Evolutionary conservation across 2,888 invertebrate species (phyloP).

Genomic region (Apocheima hispidaria): DNA sequence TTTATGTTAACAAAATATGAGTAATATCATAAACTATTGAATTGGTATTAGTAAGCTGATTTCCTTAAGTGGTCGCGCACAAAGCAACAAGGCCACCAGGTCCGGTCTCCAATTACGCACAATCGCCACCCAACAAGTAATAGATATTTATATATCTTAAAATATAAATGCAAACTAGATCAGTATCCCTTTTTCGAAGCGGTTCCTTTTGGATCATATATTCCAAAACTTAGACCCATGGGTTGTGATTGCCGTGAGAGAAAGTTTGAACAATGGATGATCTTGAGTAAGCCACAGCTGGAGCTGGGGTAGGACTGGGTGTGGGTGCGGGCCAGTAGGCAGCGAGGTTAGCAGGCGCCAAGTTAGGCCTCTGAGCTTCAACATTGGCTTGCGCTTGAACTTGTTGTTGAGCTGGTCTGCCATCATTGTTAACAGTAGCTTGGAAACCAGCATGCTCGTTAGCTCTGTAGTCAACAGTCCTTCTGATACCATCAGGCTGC

Average conservation of each 20-base stretch:
- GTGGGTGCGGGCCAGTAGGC: slow-evolving; percentile 47
- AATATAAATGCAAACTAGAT: slow-evolving; percentile 65
- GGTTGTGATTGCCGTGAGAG: slow-evolving; percentile 53
- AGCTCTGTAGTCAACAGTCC: slow-evolving; percentile 85
- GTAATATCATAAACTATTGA: slow-evolving; percentile 51
- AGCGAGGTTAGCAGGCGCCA: slow-evolving; percentile 38
- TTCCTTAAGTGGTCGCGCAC: slow-evolving; percentile 57
- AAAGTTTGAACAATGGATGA: slow-evolving; percentile 68
- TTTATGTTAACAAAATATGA: slow-evolving; percentile 42
- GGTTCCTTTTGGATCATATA: slow-evolving; percentile 27
- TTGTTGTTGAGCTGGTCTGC: slow-evolving; percentile 35
- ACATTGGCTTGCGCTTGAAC: slow-evolving; percentile 19
- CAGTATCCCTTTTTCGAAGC: slow-evolving; percentile 49
- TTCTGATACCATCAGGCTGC: slow-evolving; percentile 84
- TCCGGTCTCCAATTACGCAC: slow-evolving; percentile 63
- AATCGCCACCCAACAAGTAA: slow-evolving; percentile 55
- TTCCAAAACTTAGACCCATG: slow-evolving; percentile 58
- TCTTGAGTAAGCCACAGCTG: slow-evolving; percentile 66
- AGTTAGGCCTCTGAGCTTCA: slow-evolving; percentile 22
- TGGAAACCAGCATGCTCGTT: slow-evolving; percentile 83
- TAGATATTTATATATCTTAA: slow-evolving; percentile 52
- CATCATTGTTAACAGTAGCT: slow-evolving; percentile 81
- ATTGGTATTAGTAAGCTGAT: slow-evolving; percentile 53
- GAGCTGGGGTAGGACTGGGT: slow-evolving; percentile 52
- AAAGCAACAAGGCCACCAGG: slow-evolving; percentile 59